Percentiles rank a stretch among this genome's conserved stretches.
phyloP scores from a whole-genome alignment of 2,888 invertebrate genomes.

The Drosophila yooni region DNA sequence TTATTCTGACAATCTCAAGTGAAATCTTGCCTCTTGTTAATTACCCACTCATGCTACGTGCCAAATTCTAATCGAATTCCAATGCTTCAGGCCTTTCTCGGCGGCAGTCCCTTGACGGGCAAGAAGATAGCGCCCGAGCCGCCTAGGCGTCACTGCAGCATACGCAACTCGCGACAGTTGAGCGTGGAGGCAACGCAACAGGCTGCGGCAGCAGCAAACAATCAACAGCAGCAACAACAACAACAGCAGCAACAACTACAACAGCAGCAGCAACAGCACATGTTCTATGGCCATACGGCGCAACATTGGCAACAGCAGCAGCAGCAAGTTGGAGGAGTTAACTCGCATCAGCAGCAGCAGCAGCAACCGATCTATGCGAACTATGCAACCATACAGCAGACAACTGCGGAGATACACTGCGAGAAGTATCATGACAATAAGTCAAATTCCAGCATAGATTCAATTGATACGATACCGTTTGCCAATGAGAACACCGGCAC shows the following conservation, averaged over 20 bases:
- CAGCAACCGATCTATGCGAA: slow-evolving; percentile 85
- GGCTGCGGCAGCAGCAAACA: slow-evolving; percentile 47
- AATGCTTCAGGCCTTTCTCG: slow-evolving; percentile 86
- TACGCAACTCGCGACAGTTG: slow-evolving; percentile 83
- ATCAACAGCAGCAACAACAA: slow-evolving; percentile 28
- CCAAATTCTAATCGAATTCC: not conserved
- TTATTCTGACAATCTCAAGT: not conserved
- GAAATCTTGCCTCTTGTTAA: not conserved
- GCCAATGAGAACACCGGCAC: slow-evolving; percentile 99
- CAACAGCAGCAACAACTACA: slow-evolving; percentile 45
- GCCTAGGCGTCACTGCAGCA: slow-evolving; percentile 89
- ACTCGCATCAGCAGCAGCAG: slow-evolving; percentile 68
- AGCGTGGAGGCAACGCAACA: slow-evolving; percentile 49
- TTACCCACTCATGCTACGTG: not conserved
- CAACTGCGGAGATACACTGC: slow-evolving; percentile 87
- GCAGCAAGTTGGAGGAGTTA: slow-evolving; percentile 29
- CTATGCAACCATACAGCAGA: slow-evolving; percentile 86
- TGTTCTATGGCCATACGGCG: slow-evolving; percentile 65
- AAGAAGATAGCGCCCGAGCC: slow-evolving; percentile 93
- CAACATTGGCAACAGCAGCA: slow-evolving; percentile 65
- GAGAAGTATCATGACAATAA: slow-evolving; percentile 85
- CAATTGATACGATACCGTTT: slow-evolving; percentile 96
- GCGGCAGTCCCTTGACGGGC: slow-evolving; percentile 90
- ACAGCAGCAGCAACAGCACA: slow-evolving; percentile 47
- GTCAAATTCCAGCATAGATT: slow-evolving; percentile 98